These are phyloP conservation scores for Drosophila lowei DNA, from an alignment of 1,140 invertebrate genomes.

Conservation along the genomic window DNA sequence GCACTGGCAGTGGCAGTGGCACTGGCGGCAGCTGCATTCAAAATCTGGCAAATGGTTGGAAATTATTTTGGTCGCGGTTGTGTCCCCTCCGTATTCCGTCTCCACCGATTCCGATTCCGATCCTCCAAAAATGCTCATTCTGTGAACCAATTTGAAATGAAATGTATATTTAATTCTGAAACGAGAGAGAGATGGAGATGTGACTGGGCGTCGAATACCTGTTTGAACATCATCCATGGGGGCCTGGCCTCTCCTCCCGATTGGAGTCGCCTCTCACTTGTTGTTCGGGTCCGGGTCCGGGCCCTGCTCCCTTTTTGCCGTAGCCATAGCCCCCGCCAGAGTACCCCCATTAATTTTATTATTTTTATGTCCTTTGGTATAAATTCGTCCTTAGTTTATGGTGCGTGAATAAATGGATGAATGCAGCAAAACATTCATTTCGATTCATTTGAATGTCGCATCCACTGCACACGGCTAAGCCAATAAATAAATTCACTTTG, in stretches of 20 bases:
- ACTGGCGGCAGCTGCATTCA: slow-evolving; percentile 41
- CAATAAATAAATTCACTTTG: slow-evolving; percentile 43
- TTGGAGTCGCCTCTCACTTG: slow-evolving; percentile 27
- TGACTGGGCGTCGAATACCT: slow-evolving; percentile 14
- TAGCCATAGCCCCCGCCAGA: not conserved
- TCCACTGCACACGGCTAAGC: slow-evolving; percentile 14
- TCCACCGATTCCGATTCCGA: not conserved
- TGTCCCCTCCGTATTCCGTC: not conserved
- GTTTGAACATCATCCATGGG: slow-evolving; percentile 1
- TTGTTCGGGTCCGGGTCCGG: slow-evolving; percentile 15
- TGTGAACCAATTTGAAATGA: slow-evolving; percentile 34
- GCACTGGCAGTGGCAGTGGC: too few species aligned
- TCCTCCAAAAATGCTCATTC: too few species aligned
- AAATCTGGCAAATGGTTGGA: slow-evolving; percentile 74
- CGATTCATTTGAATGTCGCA: slow-evolving; percentile 71
- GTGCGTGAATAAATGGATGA: slow-evolving; percentile 79
- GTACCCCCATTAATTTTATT: slow-evolving; percentile 73
- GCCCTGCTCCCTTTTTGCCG: slow-evolving; percentile 11
- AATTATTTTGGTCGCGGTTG: slow-evolving; percentile 72
- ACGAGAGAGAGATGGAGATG: slow-evolving; percentile 9
- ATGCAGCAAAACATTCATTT: slow-evolving; percentile 79
- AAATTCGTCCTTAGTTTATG: slow-evolving; percentile 77
- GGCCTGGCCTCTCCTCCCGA: slow-evolving; percentile 7
- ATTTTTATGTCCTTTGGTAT: slow-evolving; percentile 75
- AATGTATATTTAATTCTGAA: slow-evolving; percentile 41